These are phyloP conservation scores for Halichondria panicea DNA, from an alignment of 37 sponge, comb jelly and placozoan species.

Conservation along the genomic window DNA sequence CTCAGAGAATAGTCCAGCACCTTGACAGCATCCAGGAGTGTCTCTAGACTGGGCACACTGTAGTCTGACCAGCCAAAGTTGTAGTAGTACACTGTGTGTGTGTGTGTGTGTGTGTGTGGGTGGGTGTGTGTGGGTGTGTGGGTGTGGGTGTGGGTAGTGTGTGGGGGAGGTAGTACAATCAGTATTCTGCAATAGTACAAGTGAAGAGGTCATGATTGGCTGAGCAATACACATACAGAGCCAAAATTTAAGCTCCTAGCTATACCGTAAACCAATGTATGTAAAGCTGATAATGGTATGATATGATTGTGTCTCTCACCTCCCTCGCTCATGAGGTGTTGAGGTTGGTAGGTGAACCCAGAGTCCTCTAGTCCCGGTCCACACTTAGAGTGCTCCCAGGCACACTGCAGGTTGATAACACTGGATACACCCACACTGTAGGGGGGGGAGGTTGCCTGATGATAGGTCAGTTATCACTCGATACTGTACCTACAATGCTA, in stretches of 20 bases:
- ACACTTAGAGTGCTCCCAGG: constrained; percentile 91
- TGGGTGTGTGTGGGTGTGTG: too few species aligned
- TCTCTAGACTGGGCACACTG: constrained; percentile 67
- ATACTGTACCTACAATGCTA: not conserved
- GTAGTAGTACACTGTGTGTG: constrained; percentile 73
- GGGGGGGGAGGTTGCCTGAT: not conserved
- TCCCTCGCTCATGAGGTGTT: constrained; percentile 83
- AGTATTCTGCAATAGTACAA: too few species aligned
- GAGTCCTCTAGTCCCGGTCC: constrained; percentile 76
- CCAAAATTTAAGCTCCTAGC: too few species aligned
- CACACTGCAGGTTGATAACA: constrained; percentile 91
- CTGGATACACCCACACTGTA: constrained; percentile 75
- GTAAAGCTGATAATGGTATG: too few species aligned
- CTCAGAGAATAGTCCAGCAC: constrained; percentile 87
- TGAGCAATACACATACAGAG: too few species aligned
- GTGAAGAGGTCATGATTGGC: too few species aligned
- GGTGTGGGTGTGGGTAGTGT: too few species aligned
- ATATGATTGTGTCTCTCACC: too few species aligned
- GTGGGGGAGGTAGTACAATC: too few species aligned
- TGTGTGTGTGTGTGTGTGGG: too few species aligned
- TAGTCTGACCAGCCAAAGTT: constrained; percentile 89
- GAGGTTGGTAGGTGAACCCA: constrained; percentile 91
- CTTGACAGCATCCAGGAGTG: constrained; percentile 88
- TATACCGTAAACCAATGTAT: too few species aligned
- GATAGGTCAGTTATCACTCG: not conserved